Conservation (phyloP, 2,113 vertebrate species). For the Pimephales promelas region DNA sequence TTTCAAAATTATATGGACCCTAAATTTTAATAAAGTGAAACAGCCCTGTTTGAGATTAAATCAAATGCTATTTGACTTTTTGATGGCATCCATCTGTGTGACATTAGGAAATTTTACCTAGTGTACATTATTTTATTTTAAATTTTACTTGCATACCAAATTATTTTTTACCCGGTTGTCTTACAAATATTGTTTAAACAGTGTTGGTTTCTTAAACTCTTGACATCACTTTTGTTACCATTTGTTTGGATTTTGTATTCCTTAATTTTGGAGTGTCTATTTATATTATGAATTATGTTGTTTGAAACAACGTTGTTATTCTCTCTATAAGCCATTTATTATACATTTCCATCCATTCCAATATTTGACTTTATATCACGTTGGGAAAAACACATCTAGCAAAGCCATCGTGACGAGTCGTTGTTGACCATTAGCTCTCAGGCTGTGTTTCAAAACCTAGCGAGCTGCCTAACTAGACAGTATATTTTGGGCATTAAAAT, state of each 20-base stretch:
- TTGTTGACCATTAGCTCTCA: not conserved
- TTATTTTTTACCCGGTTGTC: not conserved
- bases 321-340: not conserved
- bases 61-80: not conserved
- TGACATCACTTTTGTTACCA: not conserved
- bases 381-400: not conserved
- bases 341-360: not conserved
- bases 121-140: not conserved
- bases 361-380: not conserved
- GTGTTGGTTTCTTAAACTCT: not conserved
- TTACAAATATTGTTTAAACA: not conserved
- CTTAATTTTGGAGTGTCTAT: not conserved
- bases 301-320: not conserved
- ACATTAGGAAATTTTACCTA: not conserved
- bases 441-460: not conserved
- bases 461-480: not conserved
- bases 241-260: not conserved
- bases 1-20: not conserved
- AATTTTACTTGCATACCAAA: not conserved
- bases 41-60: not conserved
- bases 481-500: not conserved
- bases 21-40: not conserved
- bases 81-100: not conserved
- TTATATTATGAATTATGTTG: too few relatives aligned
- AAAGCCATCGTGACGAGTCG: not conserved